Conservation (phyloP, 2,113 vertebrate genomes). For the Limnothrissa miodon region DNA sequence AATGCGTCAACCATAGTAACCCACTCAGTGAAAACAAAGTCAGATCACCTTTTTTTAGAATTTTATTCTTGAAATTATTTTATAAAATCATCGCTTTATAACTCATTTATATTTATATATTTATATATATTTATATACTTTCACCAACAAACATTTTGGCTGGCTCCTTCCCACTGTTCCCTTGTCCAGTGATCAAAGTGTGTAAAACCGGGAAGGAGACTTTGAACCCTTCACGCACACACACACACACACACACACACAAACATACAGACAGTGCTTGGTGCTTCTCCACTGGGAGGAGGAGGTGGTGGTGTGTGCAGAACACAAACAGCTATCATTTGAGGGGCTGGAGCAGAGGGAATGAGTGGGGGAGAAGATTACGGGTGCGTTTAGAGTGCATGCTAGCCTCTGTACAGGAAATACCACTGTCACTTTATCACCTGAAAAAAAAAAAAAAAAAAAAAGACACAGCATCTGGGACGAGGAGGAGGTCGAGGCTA, state of each 20-base stretch:
- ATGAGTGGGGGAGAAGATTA: not conserved
- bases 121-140: slow-evolving; percentile 23
- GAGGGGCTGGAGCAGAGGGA: too few species aligned
- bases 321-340: too few species aligned
- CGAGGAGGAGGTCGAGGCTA: not conserved
- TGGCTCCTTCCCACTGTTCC: slow-evolving; percentile 3
- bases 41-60: slow-evolving; percentile 1
- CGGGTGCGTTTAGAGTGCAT: not conserved
- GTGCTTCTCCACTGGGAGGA: not conserved
- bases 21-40: not conserved
- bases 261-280: not conserved
- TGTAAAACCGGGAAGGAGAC: slow-evolving; percentile 5
- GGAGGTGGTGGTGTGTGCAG: not conserved
- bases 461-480: not conserved
- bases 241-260: not conserved
- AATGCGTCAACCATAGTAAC: not conserved
- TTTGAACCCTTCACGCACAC: not conserved
- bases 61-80: slow-evolving; percentile 41
- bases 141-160: slow-evolving; percentile 30
- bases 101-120: slow-evolving; percentile 22
- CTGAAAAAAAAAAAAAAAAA: too few species aligned
- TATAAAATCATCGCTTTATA: slow-evolving; percentile 29
- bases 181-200: slow-evolving; percentile 15
- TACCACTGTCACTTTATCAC: not conserved
- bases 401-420: not conserved